These are phyloP conservation scores for Capitulum mitella DNA, from an alignment of 2,888 invertebrate genomes.

Conservation along the genomic window DNA sequence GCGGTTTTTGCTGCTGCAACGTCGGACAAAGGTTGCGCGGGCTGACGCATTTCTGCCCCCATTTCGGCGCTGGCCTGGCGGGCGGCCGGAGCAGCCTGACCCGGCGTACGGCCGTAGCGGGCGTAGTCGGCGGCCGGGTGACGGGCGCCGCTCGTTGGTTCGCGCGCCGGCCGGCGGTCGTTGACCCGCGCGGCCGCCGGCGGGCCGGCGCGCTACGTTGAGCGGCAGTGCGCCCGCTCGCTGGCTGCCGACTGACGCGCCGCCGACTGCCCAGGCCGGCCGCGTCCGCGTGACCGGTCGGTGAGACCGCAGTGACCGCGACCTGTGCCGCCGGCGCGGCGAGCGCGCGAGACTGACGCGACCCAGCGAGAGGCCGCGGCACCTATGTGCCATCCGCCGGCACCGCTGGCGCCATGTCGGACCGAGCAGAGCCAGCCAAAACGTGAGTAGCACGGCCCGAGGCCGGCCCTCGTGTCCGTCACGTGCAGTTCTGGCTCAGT, in stretches of 20 bases:
- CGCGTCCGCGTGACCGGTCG: background rate
- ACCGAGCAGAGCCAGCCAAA: background rate
- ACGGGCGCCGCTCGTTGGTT: background rate
- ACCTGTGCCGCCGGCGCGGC: background rate
- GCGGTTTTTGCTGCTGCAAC: background rate
- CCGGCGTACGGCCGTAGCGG: background rate
- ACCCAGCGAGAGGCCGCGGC: background rate
- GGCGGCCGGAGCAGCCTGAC: background rate
- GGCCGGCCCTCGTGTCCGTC: background rate
- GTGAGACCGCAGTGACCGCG: no score
- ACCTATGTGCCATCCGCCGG: background rate
- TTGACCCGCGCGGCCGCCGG: conserved; percentile 14
- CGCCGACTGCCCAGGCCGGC: background rate
- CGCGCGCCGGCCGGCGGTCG: background rate
- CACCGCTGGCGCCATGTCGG: background rate
- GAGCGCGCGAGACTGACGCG: background rate
- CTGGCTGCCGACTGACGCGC: background rate
- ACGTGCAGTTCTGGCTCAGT: no score
- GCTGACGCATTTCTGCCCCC: background rate
- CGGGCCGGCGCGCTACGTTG: conserved; percentile 18
- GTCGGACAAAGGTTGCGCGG: background rate
- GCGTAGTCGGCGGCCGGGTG: background rate
- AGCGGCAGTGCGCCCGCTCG: background rate
- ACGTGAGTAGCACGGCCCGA: background rate
- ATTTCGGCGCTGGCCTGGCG: background rate